These are phyloP conservation scores for Chloroceryle amazona DNA, from an alignment of 2,797 vertebrate genomes.

Conservation along the genomic window DNA sequence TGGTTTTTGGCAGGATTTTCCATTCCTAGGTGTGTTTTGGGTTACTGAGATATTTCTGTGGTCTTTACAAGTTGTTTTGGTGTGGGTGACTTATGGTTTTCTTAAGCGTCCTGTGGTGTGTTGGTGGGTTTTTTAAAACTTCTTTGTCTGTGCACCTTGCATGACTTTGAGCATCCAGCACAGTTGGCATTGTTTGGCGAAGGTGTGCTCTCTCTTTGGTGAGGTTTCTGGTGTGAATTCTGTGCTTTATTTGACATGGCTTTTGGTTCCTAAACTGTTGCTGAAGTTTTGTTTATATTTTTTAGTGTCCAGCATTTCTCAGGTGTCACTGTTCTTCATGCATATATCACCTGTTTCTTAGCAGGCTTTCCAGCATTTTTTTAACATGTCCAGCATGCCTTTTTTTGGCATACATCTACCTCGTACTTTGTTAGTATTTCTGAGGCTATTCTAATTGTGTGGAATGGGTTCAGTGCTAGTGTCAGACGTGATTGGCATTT, in stretches of 20 bases:
- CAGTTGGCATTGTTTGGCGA: background rate
- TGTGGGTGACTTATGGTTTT: background rate
- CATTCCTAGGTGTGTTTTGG: background rate
- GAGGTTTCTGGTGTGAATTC: background rate
- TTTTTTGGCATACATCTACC: background rate
- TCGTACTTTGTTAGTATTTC: background rate
- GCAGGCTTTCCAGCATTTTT: background rate
- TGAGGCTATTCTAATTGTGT: background rate
- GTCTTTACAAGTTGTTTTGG: background rate
- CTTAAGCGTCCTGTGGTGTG: background rate
- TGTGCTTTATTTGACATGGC: background rate
- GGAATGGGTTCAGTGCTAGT: background rate
- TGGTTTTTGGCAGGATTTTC: background rate
- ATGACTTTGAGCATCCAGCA: background rate
- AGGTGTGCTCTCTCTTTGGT: background rate
- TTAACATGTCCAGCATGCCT: background rate
- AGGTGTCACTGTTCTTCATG: background rate
- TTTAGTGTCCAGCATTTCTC: background rate
- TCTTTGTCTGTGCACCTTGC: background rate
- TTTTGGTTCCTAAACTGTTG: background rate
- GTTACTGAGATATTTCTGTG: background rate
- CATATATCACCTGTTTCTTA: background rate
- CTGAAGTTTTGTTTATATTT: fast-evolving
- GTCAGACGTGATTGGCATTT: background rate
- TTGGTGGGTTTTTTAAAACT: background rate